Evolutionary conservation across 2,888 invertebrate species (phyloP), one percentile per base, ranked within the genome.

Genomic region (Dicyrtomina minuta): DNA sequence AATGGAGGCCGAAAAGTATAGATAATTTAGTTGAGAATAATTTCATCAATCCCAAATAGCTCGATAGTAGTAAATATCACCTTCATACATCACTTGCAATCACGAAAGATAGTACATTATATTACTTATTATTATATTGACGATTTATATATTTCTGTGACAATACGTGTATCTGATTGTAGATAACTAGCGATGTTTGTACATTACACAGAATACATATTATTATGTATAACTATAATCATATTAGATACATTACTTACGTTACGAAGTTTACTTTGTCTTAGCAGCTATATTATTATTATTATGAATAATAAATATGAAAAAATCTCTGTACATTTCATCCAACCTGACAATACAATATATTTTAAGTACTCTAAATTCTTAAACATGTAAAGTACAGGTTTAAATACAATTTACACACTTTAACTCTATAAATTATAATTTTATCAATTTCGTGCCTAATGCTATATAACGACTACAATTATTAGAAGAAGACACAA

Each of bases 71-170:
- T 24, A 46, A 46, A 43, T 15, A 49, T 39, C 17, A 33, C 51
- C 51, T 49, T 49, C 39, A 17, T 51, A 64, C 27, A 64, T 64
- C 64, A 64, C 64, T 64, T 64, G 33, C 39, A 51, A 64, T 62
- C 64, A 64, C 64, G 64, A 49, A 51, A 58, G 41, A 58, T 39
- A 41, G 26, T 61, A 61, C n/a, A 43, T n/a, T n/a, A n/a, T n/a
- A 41, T 60, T 46, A 26, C n/a, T n/a, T n/a, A n/a, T n/a, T n/a
- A n/a, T 61, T 24, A 12, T 43, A 26, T 46, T 46, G 20, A n/a
- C 5, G 24, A 20, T 60, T 17, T 5, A 15, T 15, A 20, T 17
- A 33, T 60, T 60, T 33, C 8, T 44, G 46, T 49, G 26, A 10
- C 12, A 44, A 15, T 24, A 5, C 13, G 26, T 24, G 13, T 26